Conservation (phyloP, 92 coral and sea anemone genomes). For the Palythoa grandis region DNA sequence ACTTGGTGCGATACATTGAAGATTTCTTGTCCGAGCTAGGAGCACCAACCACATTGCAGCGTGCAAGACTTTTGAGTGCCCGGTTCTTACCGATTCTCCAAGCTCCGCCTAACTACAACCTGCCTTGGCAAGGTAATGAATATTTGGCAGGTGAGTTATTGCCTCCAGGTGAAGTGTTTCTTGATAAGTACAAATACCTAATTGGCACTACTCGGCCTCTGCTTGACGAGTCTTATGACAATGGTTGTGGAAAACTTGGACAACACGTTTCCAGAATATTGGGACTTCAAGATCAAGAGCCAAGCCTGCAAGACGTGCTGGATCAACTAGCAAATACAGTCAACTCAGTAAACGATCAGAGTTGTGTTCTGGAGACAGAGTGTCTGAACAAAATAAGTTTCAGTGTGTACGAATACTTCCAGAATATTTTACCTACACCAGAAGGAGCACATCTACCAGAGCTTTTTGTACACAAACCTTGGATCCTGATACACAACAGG, state of each 20-base stretch:
- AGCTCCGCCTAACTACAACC: slow-evolving; percentile 70
- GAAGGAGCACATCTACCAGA: slow-evolving; percentile 68
- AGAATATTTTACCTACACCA: slow-evolving; percentile 67
- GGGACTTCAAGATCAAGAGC: slow-evolving; percentile 62
- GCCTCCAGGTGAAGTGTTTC: slow-evolving; percentile 70
- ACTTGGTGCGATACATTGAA: slow-evolving; percentile 75
- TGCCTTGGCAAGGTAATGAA: slow-evolving; percentile 86
- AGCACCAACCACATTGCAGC: slow-evolving; percentile 54
- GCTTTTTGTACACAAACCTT: slow-evolving; percentile 69
- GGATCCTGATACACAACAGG: slow-evolving; percentile 81
- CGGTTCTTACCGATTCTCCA: slow-evolving; percentile 81
- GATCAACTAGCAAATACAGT: slow-evolving; percentile 84
- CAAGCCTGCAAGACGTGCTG: slow-evolving; percentile 69
- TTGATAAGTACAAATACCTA: slow-evolving; percentile 62
- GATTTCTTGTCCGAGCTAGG: slow-evolving; percentile 59
- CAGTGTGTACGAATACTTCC: slow-evolving; percentile 79
- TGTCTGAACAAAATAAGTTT: slow-evolving; percentile 70
- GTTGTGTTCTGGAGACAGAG: slow-evolving; percentile 53
- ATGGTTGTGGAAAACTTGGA: slow-evolving; percentile 85
- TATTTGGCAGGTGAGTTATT: slow-evolving; percentile 48
- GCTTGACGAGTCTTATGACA: slow-evolving; percentile 82
- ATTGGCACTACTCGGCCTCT: slow-evolving; percentile 80
- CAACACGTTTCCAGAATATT: slow-evolving; percentile 69
- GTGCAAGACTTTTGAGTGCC: slow-evolving; percentile 62
- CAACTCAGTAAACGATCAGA: slow-evolving; percentile 53